phyloP scores from a whole-genome alignment of 37 sponge, comb jelly and placozoan species.

The Hexactinellida sp. region DNA sequence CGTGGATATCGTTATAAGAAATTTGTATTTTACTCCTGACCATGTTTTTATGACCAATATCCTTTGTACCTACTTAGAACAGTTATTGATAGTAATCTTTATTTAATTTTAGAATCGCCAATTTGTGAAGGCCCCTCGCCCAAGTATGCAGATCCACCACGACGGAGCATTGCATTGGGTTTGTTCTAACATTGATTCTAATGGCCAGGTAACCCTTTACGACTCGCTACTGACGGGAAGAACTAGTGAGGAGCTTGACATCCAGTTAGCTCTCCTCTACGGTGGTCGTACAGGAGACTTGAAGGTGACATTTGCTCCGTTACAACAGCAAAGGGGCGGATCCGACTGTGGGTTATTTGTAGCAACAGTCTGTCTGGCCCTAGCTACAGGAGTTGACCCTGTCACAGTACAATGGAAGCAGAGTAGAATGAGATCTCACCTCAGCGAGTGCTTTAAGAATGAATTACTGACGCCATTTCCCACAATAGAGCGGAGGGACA shows the following conservation, averaged over 20 bases:
- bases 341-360: not conserved
- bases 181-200: too few species aligned
- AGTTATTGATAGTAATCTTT: too few species aligned
- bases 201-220: not conserved
- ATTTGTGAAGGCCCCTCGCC: not conserved
- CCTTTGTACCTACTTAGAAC: too few species aligned
- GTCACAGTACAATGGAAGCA: not conserved
- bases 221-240: not conserved
- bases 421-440: not conserved
- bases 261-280: not conserved
- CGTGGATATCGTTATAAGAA: too few species aligned
- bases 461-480: not conserved
- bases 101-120: not conserved
- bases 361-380: not conserved
- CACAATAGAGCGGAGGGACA: not conserved
- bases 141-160: not conserved
- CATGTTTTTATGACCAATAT: too few species aligned
- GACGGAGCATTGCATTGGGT: not conserved
- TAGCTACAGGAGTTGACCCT: not conserved
- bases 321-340: not conserved
- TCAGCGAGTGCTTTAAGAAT: not conserved
- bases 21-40: too few species aligned
- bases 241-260: not conserved
- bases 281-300: not conserved
- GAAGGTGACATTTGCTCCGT: not conserved